Evolutionary conservation across 1,140 invertebrate species (phyloP).

Genomic region (Anastrepha obliqua): DNA sequence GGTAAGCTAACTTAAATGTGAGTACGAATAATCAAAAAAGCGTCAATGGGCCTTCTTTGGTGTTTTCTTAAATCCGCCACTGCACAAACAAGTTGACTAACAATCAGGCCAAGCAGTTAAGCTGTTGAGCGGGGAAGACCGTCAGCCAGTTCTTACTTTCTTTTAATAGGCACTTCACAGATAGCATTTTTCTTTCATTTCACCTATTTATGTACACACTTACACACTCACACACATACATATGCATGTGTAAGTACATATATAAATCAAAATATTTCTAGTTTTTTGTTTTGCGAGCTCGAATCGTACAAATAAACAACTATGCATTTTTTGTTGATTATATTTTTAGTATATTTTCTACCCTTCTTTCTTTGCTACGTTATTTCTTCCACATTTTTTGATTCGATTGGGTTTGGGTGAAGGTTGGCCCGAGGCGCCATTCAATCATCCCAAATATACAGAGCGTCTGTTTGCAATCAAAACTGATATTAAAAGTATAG

Average conservation of each 20-base stretch:
- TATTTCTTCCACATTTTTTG: background rate
- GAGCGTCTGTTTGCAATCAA: background rate
- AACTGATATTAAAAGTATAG: background rate
- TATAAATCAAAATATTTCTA: background rate
- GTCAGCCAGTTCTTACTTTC: slow-evolving; percentile 35
- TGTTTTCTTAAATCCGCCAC: background rate
- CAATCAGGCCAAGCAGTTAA: background rate
- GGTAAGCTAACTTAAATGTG: no score
- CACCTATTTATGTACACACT: background rate
- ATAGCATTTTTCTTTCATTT: slow-evolving; percentile 48
- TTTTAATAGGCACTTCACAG: slow-evolving; percentile 30
- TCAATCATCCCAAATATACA: slow-evolving; percentile 27
- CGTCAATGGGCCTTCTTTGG: no score
- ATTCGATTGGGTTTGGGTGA: slow-evolving; percentile 25
- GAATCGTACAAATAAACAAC: background rate
- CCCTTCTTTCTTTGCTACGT: background rate
- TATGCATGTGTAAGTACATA: no score
- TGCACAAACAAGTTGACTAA: slow-evolving; percentile 9
- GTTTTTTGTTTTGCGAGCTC: slow-evolving; percentile 30
- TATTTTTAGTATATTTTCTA: background rate
- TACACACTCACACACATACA: no score
- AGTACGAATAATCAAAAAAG: no score
- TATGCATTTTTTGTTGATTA: background rate
- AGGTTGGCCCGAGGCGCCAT: slow-evolving; percentile 30
- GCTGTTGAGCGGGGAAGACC: background rate